A percentile compares a stretch with the other conserved stretches of the same genome.
phyloP scores from a whole-genome alignment of 2,113 vertebrate species.

The Rhegmatorhina hoffmannsi region DNA sequence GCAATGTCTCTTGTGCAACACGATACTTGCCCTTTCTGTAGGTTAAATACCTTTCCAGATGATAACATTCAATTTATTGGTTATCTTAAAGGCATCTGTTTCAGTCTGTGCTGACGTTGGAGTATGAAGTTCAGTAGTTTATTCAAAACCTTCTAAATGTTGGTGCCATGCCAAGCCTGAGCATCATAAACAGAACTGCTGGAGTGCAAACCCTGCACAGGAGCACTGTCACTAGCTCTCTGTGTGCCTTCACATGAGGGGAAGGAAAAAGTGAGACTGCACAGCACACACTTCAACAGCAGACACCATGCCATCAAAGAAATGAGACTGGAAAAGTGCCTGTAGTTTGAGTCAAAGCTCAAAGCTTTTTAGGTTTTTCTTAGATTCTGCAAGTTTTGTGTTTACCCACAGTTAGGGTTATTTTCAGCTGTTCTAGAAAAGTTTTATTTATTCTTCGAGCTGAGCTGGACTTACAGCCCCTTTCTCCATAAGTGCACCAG shows the following conservation, averaged over 20 bases:
- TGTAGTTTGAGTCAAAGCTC: background rate
- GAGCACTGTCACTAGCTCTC: background rate
- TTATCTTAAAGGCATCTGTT: background rate
- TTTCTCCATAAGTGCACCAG: background rate
- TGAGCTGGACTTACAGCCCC: background rate
- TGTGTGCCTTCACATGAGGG: background rate
- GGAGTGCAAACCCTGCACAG: background rate
- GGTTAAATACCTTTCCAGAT: background rate
- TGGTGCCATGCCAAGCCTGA: background rate
- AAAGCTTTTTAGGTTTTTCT: background rate
- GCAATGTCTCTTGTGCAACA: accelerated
- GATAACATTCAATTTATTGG: background rate
- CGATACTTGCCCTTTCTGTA: background rate
- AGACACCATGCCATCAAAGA: background rate
- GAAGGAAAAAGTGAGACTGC: background rate
- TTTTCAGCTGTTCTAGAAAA: background rate
- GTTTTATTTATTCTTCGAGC: background rate
- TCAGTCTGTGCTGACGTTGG: background rate
- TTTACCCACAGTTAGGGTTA: background rate
- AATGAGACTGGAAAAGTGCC: background rate
- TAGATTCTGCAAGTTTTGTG: background rate
- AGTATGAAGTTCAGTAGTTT: background rate
- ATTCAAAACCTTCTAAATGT: background rate
- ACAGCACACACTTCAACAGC: background rate
- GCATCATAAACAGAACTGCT: background rate